These are phyloP conservation scores for Diorhabda sublineata DNA, from an alignment of 1,140 invertebrate species.

Conservation along the genomic window DNA sequence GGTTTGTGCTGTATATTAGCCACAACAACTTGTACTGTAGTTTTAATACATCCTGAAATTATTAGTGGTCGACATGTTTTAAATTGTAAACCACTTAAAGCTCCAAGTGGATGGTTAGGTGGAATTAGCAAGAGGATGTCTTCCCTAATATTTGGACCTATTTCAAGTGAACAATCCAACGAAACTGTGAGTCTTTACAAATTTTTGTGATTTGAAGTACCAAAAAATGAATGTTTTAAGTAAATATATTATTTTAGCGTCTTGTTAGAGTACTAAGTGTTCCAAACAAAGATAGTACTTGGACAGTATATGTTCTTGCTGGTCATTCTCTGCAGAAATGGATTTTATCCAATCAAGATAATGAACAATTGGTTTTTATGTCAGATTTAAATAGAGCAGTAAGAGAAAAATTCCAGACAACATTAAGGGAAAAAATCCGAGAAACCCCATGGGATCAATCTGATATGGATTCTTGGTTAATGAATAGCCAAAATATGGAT, in stretches of 20 bases:
- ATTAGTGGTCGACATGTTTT: slow-evolving; percentile 62
- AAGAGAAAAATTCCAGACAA: slow-evolving; percentile 57
- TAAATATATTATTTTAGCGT: slow-evolving; percentile 50
- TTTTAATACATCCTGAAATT: slow-evolving; percentile 65
- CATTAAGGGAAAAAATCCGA: slow-evolving; percentile 58
- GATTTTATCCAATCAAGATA: slow-evolving; percentile 50
- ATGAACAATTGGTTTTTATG: slow-evolving; percentile 61
- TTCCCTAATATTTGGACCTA: slow-evolving; percentile 82
- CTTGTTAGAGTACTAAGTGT: slow-evolving; percentile 56
- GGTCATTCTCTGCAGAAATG: slow-evolving; percentile 68
- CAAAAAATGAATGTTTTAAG: neutral
- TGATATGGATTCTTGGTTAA: slow-evolving; percentile 26
- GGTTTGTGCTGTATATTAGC: slow-evolving; percentile 77
- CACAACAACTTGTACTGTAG: slow-evolving; percentile 85
- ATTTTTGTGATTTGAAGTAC: neutral
- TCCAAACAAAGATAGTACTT: slow-evolving; percentile 47
- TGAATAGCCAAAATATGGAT: slow-evolving; percentile 45
- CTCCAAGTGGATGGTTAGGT: slow-evolving; percentile 81
- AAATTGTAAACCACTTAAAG: slow-evolving; percentile 65
- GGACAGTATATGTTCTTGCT: slow-evolving; percentile 61
- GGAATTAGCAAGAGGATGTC: slow-evolving; percentile 81
- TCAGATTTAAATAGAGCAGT: slow-evolving; percentile 60
- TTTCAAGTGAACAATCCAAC: slow-evolving; percentile 61
- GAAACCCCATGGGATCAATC: slow-evolving; percentile 55
- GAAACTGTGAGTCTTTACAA: slow-evolving; percentile 63